Percentiles rank a stretch among this genome's conserved stretches.
Evolutionary conservation across 2,797 vertebrate genomes (phyloP).

Genomic region (Tragelaphus oryx): DNA sequence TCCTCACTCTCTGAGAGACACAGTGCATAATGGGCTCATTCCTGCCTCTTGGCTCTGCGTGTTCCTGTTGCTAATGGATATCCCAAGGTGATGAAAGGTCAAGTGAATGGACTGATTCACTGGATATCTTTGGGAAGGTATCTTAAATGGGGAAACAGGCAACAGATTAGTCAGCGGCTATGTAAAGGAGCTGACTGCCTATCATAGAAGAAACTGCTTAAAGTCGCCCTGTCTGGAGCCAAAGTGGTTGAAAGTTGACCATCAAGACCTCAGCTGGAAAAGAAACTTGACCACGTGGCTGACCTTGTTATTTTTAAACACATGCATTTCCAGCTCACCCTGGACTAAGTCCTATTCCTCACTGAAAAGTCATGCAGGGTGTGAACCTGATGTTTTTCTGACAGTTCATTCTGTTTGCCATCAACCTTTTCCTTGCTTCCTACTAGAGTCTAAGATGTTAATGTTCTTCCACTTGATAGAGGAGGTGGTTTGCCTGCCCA

Average conservation of each 20-base stretch:
- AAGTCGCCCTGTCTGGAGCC: neutral
- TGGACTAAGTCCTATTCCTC: neutral
- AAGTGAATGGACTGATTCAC: neutral
- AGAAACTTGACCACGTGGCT: neutral
- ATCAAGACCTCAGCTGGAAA: neutral
- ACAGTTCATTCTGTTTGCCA: neutral
- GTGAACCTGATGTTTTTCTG: neutral
- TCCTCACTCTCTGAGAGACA: neutral
- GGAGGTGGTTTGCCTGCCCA: neutral
- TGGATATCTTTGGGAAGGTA: neutral
- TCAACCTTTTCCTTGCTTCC: neutral
- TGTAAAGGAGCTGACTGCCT: neutral
- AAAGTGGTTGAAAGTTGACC: neutral
- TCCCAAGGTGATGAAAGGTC: neutral
- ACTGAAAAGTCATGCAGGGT: neutral
- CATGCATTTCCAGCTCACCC: neutral
- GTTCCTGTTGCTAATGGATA: neutral
- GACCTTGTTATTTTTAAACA: conserved; percentile 43
- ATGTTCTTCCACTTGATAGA: neutral
- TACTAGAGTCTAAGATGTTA: neutral
- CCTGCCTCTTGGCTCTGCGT: neutral
- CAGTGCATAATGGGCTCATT: neutral
- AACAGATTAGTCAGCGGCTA: neutral
- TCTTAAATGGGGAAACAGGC: neutral
- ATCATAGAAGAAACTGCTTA: neutral